Conservation (phyloP, 2,113 vertebrate genomes). For the Setophaga kirtlandii region DNA sequence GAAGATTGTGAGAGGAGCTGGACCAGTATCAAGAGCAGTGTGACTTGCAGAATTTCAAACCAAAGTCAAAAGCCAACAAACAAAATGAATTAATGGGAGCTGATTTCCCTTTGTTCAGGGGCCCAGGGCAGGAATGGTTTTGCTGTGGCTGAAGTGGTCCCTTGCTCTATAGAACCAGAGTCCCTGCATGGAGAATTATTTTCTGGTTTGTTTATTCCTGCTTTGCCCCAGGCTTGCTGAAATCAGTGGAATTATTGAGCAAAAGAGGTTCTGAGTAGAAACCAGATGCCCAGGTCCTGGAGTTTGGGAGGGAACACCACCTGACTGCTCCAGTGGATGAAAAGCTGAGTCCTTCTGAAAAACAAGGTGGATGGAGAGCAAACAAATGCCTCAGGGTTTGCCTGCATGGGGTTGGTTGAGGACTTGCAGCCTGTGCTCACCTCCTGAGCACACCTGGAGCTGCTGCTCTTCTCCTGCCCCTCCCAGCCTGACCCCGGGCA, state of each 20-base stretch:
- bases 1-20: background rate
- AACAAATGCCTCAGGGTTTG: background rate
- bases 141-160: background rate
- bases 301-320: background rate
- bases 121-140: background rate
- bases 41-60: background rate
- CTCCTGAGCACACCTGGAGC: background rate
- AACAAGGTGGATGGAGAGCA: background rate
- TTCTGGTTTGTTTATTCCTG: background rate
- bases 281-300: background rate
- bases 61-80: background rate
- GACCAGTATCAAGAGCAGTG: background rate
- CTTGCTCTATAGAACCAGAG: background rate
- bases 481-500: background rate
- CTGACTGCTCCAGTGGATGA: background rate
- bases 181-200: background rate
- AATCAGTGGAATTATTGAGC: conserved; percentile 13
- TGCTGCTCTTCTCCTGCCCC: background rate
- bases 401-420: background rate
- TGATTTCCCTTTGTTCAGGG: background rate
- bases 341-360: background rate
- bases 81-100: background rate
- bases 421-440: background rate
- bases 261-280: background rate
- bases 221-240: background rate